These are phyloP conservation scores for Orthosia cruda DNA, from an alignment of 2,888 invertebrate species.

Conservation along the genomic window DNA sequence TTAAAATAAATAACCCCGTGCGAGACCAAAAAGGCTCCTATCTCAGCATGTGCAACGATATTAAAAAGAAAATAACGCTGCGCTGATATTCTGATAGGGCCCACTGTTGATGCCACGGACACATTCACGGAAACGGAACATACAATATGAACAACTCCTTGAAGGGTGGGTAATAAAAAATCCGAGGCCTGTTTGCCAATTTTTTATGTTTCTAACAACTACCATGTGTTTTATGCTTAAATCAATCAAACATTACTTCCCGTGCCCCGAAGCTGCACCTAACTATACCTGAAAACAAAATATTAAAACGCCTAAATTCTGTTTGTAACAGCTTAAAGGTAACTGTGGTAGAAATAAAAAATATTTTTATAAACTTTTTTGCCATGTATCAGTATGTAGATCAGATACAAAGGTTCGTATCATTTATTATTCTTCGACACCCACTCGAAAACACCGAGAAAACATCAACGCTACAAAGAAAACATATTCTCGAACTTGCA, in stretches of 20 bases:
- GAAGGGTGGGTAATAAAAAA: not conserved
- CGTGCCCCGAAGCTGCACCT: not conserved
- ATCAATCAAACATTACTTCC: not conserved
- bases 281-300: not conserved
- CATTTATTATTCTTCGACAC: constrained; percentile 26
- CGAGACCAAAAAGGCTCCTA: no score
- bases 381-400: constrained; percentile 12
- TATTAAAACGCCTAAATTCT: no score
- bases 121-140: no score
- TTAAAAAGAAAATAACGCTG: no score
- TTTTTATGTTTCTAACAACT: not conserved
- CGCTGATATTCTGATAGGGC: no score
- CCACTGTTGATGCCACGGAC: no score
- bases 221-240: not conserved
- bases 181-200: not conserved
- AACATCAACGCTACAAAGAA: constrained; percentile 27
- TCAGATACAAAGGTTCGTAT: constrained; percentile 14
- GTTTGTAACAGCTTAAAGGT: not conserved
- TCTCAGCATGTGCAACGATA: no score
- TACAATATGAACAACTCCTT: not conserved
- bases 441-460: constrained; percentile 16
- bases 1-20: no score
- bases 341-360: not conserved
- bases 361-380: not conserved
- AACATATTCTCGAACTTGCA: constrained; percentile 15